phyloP scores from a whole-genome alignment of 2,797 vertebrate genomes.

The Pyrocephalus nanus region DNA sequence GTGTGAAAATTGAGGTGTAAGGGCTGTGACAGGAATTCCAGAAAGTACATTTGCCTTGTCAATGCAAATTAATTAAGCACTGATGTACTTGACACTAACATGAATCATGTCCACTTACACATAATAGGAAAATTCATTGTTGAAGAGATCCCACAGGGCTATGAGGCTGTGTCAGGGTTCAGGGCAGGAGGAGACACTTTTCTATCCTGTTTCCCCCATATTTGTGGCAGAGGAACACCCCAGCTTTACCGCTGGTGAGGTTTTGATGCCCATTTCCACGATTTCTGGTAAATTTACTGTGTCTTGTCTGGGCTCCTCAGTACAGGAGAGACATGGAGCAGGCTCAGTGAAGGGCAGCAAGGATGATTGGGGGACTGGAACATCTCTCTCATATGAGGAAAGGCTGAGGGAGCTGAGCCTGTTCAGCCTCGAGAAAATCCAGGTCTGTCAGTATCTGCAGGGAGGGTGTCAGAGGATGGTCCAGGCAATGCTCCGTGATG shows the following conservation, averaged over 20 bases:
- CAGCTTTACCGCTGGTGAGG: accelerated
- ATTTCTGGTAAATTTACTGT: not conserved
- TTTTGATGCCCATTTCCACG: not conserved
- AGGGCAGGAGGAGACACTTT: accelerated
- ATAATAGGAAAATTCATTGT: not conserved
- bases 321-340: not conserved
- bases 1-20: not conserved
- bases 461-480: not conserved
- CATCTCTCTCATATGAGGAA: not conserved
- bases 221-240: not conserved
- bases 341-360: accelerated
- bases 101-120: not conserved
- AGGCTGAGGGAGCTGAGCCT: not conserved
- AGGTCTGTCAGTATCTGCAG: not conserved
- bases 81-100: not conserved
- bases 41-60: not conserved
- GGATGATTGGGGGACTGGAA: not conserved
- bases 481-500: not conserved
- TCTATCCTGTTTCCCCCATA: accelerated
- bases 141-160: not conserved
- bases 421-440: not conserved
- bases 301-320: accelerated
- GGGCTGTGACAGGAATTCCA: not conserved
- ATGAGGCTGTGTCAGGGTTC: not conserved
- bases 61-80: not conserved